phyloP scores from a whole-genome alignment of 2,797 vertebrate genomes.

The Pipistrellus nathusii region DNA sequence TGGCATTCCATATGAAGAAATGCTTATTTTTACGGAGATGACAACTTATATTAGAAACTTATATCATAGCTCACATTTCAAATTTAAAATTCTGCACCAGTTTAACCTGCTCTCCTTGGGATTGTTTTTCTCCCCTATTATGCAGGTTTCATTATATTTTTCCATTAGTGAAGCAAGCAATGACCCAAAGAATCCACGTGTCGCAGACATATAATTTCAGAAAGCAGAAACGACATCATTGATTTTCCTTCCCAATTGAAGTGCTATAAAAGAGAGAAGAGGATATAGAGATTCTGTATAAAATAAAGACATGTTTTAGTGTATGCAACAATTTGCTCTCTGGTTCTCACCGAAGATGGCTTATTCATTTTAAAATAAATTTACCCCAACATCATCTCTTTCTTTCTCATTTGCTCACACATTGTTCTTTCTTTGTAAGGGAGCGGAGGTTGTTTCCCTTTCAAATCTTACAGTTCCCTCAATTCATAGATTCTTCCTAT shows the following conservation, averaged over 20 bases:
- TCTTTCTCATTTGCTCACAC: background rate
- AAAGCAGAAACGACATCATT: conserved; percentile 49
- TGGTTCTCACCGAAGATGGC: background rate
- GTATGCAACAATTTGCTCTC: background rate
- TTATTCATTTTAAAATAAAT: conserved; percentile 53
- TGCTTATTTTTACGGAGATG: conserved; percentile 8
- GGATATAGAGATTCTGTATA: conserved; percentile 18
- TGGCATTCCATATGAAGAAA: background rate
- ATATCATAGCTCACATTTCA: conserved; percentile 7
- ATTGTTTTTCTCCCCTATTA: conserved; percentile 61
- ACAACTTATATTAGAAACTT: background rate
- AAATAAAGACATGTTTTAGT: conserved; percentile 38
- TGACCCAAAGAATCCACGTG: conserved; percentile 43
- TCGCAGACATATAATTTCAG: conserved; percentile 62
- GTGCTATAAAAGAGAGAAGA: background rate
- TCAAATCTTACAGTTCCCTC: background rate
- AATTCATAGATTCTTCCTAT: background rate
- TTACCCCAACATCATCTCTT: background rate
- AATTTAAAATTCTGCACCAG: conserved; percentile 55
- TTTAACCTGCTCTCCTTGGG: conserved; percentile 35
- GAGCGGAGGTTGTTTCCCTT: background rate
- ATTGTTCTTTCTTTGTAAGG: background rate
- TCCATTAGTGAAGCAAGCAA: conserved; percentile 66
- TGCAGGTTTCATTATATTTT: conserved; percentile 63
- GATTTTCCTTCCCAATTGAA: conserved; percentile 57